Conservation (phyloP, 2,113 vertebrate genomes). For the Pampusana beccarii region DNA sequence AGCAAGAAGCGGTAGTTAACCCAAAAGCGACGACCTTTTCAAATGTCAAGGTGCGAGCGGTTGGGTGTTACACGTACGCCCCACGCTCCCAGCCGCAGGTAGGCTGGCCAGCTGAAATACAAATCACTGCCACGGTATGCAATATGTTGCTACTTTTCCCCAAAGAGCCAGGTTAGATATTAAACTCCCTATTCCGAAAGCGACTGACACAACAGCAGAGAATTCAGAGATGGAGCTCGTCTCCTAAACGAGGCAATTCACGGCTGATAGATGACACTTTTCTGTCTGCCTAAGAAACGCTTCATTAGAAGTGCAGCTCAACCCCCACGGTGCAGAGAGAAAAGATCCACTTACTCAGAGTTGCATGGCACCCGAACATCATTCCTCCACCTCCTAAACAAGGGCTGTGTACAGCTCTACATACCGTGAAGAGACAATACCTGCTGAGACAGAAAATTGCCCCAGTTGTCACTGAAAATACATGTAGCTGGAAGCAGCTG, state of each 20-base stretch:
- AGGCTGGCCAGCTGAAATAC: background rate
- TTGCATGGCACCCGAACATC: background rate
- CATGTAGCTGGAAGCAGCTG: background rate
- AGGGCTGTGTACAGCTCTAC: background rate
- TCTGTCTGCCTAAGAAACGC: background rate
- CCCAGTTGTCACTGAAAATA: background rate
- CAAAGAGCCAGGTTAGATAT: background rate
- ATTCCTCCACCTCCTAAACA: background rate
- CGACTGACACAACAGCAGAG: background rate
- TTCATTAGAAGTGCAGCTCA: background rate
- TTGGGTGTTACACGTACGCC: background rate
- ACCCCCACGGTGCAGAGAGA: background rate
- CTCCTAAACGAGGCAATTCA: background rate
- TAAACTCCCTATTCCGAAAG: background rate
- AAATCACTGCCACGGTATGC: background rate
- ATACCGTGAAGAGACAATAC: background rate
- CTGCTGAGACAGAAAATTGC: constrained; percentile 9
- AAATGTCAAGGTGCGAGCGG: background rate
- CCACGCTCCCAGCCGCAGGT: background rate
- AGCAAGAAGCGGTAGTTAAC: background rate
- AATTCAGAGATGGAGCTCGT: background rate
- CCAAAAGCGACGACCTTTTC: background rate
- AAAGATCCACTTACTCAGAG: background rate
- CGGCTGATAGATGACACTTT: background rate
- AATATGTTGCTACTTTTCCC: background rate